Conservation (phyloP, 2,797 vertebrate genomes). For the Gymnocypris eckloni region DNA sequence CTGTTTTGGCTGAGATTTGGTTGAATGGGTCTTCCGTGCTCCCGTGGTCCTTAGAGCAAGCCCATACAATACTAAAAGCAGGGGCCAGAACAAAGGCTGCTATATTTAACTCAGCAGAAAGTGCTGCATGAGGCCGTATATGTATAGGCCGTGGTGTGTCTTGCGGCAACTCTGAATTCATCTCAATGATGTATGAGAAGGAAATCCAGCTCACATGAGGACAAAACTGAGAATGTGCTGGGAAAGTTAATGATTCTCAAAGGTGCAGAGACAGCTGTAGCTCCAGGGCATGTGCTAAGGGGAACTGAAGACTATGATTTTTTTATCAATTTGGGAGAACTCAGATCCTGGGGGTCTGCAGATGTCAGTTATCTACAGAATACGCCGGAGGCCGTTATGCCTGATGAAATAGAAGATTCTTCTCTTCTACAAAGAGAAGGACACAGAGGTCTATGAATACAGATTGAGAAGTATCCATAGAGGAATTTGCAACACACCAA, state of each 20-base stretch:
- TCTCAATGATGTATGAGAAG: constrained; percentile 4
- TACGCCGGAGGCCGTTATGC: constrained; percentile 7
- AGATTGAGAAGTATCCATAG: constrained; percentile 2
- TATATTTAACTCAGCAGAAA: constrained; percentile 44
- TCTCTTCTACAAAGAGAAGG: background rate
- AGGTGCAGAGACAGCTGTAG: constrained; percentile 19
- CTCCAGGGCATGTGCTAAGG: constrained; percentile 4
- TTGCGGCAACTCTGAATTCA: constrained; percentile 28
- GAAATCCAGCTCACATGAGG: constrained; percentile 1
- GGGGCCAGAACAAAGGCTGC: constrained; percentile 28
- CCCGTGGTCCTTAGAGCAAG: constrained; percentile 13
- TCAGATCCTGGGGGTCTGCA: constrained; percentile 7
- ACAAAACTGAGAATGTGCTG: constrained; percentile 9
- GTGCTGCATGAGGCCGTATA: constrained; percentile 16
- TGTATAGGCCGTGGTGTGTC: background rate
- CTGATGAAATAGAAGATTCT: background rate
- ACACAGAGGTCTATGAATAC: background rate
- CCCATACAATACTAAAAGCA: constrained; percentile 34
- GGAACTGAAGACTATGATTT: background rate
- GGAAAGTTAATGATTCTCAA: constrained; percentile 9
- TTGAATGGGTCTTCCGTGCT: constrained; percentile 15
- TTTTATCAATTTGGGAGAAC: constrained; percentile 9
- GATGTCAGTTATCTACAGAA: constrained; percentile 20
- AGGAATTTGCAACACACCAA: background rate
- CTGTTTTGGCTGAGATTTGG: constrained; percentile 10